These are phyloP conservation scores for Neoaliturus tenellus DNA, from an alignment of 2,888 invertebrate genomes.

Conservation along the genomic window DNA sequence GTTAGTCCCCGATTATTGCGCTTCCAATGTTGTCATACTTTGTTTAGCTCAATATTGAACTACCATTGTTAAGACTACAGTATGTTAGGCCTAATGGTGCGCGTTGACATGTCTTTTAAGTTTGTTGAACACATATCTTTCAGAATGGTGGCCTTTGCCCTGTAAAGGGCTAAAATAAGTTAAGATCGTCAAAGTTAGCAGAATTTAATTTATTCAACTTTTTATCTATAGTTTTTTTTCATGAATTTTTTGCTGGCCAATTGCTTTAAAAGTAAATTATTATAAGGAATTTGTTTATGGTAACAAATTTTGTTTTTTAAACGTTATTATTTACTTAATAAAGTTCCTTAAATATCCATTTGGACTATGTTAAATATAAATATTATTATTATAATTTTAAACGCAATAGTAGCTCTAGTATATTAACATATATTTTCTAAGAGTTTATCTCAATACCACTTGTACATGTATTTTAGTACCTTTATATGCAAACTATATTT, in stretches of 20 bases:
- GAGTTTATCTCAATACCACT: constrained; percentile 11
- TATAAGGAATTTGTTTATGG: neutral
- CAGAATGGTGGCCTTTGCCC: constrained; percentile 56
- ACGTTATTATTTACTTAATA: neutral
- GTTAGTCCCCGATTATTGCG: constrained; percentile 37
- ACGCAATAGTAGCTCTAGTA: constrained; percentile 30
- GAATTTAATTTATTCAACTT: neutral
- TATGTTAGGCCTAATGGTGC: constrained; percentile 34
- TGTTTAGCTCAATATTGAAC: constrained; percentile 29
- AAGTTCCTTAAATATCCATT: constrained; percentile 39
- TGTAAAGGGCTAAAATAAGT: constrained; percentile 23
- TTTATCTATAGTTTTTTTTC: neutral
- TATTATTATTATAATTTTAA: constrained; percentile 9
- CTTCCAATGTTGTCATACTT: constrained; percentile 42
- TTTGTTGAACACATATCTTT: constrained; percentile 55
- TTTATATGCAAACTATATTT: constrained; percentile 17
- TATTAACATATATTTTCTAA: constrained; percentile 37
- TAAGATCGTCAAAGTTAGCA: neutral
- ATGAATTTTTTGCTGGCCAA: neutral
- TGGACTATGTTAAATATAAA: constrained; percentile 28
- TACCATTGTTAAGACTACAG: constrained; percentile 28
- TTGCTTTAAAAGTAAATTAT: neutral
- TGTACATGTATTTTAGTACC: constrained; percentile 40
- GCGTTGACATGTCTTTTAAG: constrained; percentile 33
- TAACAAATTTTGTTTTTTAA: neutral